These are phyloP conservation scores for Anser brachyrhynchus DNA, from an alignment of 2,113 vertebrate genomes.

Conservation along the genomic window DNA sequence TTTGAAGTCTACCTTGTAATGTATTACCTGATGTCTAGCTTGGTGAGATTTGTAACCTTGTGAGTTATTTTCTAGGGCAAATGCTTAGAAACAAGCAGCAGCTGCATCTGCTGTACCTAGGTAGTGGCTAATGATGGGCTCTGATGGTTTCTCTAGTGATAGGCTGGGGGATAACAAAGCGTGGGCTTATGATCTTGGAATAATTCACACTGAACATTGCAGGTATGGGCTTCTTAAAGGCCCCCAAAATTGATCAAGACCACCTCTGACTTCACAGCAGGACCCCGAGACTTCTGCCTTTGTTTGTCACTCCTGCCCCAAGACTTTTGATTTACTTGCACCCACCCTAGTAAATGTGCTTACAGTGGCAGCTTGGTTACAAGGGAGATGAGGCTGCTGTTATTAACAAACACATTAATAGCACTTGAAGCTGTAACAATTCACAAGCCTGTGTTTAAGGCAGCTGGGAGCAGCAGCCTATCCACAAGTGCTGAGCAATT, in stretches of 20 bases:
- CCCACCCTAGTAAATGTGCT: neutral
- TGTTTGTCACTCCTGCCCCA: neutral
- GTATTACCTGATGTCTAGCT: neutral
- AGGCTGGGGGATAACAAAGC: accelerated
- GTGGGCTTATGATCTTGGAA: accelerated
- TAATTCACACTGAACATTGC: too few relatives aligned
- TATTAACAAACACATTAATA: neutral
- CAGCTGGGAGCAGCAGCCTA: neutral
- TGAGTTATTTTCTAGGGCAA: neutral
- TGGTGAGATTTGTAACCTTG: neutral
- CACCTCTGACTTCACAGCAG: neutral
- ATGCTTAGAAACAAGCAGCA: neutral
- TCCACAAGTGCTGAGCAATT: neutral
- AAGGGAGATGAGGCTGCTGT: neutral
- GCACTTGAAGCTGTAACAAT: neutral
- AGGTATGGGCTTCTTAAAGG: neutral
- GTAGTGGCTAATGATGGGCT: accelerated
- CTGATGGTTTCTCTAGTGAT: neutral
- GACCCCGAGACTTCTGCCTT: too few relatives aligned
- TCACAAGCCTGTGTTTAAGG: neutral
- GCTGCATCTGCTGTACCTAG: too few relatives aligned
- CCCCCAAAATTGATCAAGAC: accelerated
- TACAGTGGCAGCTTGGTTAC: neutral
- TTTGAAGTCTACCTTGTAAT: too few relatives aligned
- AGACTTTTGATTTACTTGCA: accelerated